Conservation (phyloP, 2,113 vertebrate genomes). For the Excalfactoria chinensis region DNA sequence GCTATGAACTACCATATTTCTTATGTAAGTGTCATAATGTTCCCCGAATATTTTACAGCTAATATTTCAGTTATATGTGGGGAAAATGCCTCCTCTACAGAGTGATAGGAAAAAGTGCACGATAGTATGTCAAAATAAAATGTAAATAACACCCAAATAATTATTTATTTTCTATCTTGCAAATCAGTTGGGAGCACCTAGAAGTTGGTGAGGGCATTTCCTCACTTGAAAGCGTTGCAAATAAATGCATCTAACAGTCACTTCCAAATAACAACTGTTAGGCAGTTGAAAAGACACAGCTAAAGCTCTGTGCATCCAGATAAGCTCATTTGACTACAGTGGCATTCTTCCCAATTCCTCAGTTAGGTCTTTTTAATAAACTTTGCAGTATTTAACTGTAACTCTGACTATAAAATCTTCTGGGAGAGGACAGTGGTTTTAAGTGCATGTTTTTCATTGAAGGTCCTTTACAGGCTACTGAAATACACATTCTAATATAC, state of each 20-base stretch:
- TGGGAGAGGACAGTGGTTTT: background rate
- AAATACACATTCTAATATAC: background rate
- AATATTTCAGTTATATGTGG: background rate
- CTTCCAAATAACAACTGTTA: background rate
- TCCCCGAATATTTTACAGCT: background rate
- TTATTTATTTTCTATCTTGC: background rate
- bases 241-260: background rate
- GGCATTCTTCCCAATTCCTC: background rate
- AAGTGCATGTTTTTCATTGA: background rate
- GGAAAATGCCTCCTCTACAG: background rate
- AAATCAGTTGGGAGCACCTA: rapidly evolving
- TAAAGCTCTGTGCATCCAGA: background rate
- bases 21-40: background rate
- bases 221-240: background rate
- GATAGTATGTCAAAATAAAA: background rate
- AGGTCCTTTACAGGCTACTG: background rate
- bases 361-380: background rate
- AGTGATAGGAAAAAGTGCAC: background rate
- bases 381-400: background rate
- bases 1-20: background rate
- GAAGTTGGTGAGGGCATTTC: background rate
- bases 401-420: background rate
- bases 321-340: background rate
- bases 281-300: background rate
- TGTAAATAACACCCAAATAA: background rate